A percentile compares a stretch with the other conserved stretches of the same genome.
phyloP scores from a whole-genome alignment of 1,140 invertebrate species.

The Drosophila subobscura region DNA sequence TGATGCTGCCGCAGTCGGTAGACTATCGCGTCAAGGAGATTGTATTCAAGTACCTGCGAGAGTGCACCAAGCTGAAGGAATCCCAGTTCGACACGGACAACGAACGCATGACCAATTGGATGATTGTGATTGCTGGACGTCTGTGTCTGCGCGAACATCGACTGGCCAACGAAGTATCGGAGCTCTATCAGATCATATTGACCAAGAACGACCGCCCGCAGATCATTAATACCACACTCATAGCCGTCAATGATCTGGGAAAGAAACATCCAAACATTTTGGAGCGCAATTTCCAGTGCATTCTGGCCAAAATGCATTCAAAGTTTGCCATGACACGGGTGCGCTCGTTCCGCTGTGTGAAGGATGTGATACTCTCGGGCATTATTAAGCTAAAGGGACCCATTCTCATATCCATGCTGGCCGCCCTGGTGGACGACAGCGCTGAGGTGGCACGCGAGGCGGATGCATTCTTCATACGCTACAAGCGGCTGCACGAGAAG shows the following conservation, averaged over 20 bases:
- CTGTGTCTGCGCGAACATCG: conserved; percentile 61
- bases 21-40: conserved; percentile 51
- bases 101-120: conserved; percentile 76
- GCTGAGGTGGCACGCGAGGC: conserved; percentile 65
- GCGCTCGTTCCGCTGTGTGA: conserved; percentile 76
- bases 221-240: conserved; percentile 74
- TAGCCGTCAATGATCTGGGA: conserved; percentile 75
- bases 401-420: conserved; percentile 64
- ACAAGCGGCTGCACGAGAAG: conserved; percentile 62
- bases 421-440: conserved; percentile 65
- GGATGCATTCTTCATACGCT: conserved; percentile 74
- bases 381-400: conserved; percentile 76
- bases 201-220: conserved; percentile 74
- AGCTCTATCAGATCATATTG: conserved; percentile 61
- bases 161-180: conserved; percentile 48
- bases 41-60: conserved; percentile 66
- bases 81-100: conserved; percentile 73
- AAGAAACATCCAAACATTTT: conserved; percentile 73
- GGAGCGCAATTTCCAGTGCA: conserved; percentile 68
- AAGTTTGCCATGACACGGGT: conserved; percentile 71
- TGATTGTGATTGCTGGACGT: conserved; percentile 73
- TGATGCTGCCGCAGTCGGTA: conserved; percentile 41
- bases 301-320: conserved; percentile 66
- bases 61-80: conserved; percentile 62
- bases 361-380: conserved; percentile 74